Evolutionary conservation across 1,140 invertebrate species (phyloP).

Genomic region (Aphidius ervi): DNA sequence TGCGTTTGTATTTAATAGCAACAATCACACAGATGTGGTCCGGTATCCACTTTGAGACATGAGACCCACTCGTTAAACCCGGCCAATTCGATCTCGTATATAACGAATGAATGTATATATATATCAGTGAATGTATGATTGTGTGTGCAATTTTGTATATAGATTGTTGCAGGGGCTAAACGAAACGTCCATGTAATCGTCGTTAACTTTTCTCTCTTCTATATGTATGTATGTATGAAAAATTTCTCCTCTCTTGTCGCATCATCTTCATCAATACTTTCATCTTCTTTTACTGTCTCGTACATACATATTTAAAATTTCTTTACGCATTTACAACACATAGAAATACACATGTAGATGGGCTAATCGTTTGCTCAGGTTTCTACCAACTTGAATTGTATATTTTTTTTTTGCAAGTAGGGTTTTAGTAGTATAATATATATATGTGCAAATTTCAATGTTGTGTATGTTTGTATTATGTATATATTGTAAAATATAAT

Average conservation of each 20-base stretch:
- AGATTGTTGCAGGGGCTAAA: neutral
- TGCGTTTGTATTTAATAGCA: too few species aligned
- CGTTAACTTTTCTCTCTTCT: neutral
- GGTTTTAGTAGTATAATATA: neutral
- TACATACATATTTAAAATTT: slow-evolving; percentile 21
- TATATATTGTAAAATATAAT: slow-evolving; percentile 27
- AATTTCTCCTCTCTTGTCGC: too few species aligned
- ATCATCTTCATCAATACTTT: too few species aligned
- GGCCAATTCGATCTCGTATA: neutral
- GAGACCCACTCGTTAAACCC: slow-evolving; percentile 4
- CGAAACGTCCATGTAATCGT: slow-evolving; percentile 11
- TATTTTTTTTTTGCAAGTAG: too few species aligned
- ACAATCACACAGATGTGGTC: neutral
- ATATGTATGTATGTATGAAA: neutral
- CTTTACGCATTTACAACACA: neutral
- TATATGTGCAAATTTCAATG: slow-evolving; percentile 4
- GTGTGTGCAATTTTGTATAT: neutral
- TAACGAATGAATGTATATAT: too few species aligned
- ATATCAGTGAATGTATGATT: neutral
- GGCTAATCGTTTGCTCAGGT: too few species aligned
- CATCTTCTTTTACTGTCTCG: neutral
- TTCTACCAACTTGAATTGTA: too few species aligned
- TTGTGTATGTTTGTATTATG: slow-evolving; percentile 26
- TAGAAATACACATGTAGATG: too few species aligned
- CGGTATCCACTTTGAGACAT: slow-evolving; percentile 7